Evolutionary conservation across 2,888 invertebrate species (phyloP), one percentile per base, ranked within the genome.

Genomic region (Drosophila putrida): DNA sequence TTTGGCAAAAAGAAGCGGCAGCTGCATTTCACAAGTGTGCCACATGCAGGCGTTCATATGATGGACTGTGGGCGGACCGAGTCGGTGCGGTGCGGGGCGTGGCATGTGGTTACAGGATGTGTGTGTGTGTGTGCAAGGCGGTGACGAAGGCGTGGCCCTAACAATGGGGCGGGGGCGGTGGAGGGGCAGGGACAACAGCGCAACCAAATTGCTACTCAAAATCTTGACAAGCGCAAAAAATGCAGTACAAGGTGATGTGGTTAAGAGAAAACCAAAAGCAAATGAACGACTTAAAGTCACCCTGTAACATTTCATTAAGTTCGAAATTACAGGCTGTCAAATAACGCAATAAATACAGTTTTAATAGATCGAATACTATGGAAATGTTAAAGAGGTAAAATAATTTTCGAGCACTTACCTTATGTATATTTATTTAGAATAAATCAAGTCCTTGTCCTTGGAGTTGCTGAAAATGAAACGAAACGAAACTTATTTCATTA

Each of bases 191-290:
- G 39, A 6, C 58, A 33, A 33, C 44, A 55, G 51, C 13, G 27
- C 33, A 44, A 51, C 75, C 60, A 78, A 76, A 76, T 78, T 78
- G 75, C 75, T 74, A 74, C 79, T 76, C 75, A 78, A 78, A 78
- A 70, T 74, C 75, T 74, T 74, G 79, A 78, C 75, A 76, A 74
- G 78, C 74, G 63, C 69, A 46, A 77, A 72, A 77, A 75, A 59
- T 65, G 55, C 60, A 53, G 44, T 53, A 27, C 54, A 64, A 46
- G 36, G 49, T 46, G 39, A 41, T 51, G 27, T 27, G 38, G 55
- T 27, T 53, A 33, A 5, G 0, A 0, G 4, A 6, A 27, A 4
- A 38, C 0, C 3, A 20, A 0, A 39, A 3, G 0, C 9, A 31
- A 31, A 1, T 0, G 31, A 31, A 31, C 31, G 4, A 38, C 36